Conservation (phyloP, 2,888 invertebrate genomes). For the Chalcosyrphus nemorum region DNA sequence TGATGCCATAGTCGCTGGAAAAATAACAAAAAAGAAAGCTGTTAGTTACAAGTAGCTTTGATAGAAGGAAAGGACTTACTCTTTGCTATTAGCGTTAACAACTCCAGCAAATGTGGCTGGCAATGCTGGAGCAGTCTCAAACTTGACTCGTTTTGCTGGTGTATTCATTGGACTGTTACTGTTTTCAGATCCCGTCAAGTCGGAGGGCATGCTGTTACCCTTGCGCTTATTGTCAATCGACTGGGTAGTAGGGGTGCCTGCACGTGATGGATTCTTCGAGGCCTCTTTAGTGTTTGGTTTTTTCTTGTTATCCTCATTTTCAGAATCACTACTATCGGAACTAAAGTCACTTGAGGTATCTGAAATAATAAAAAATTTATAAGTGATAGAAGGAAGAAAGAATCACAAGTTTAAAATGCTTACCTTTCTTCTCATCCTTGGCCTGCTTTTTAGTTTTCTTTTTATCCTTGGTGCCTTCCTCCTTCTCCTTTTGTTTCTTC, state of each 20-base stretch:
- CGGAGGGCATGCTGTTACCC: constrained; percentile 80
- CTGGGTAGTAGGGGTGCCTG: constrained; percentile 82
- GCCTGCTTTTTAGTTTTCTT: constrained; percentile 85
- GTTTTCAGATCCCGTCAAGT: constrained; percentile 81
- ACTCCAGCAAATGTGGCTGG: constrained; percentile 81
- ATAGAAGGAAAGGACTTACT: constrained; percentile 76
- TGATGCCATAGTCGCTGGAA: constrained; percentile 92
- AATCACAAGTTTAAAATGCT: no score
- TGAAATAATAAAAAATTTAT: constrained; percentile 75
- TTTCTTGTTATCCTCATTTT: constrained; percentile 85
- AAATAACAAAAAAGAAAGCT: constrained; percentile 22
- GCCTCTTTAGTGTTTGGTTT: constrained; percentile 81
- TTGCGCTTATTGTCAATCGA: constrained; percentile 78
- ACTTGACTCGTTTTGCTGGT: constrained; percentile 80
- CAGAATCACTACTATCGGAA: constrained; percentile 88
- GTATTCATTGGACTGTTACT: constrained; percentile 81
- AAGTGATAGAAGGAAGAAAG: no score
- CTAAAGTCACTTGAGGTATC: constrained; percentile 88
- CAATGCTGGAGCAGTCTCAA: constrained; percentile 78
- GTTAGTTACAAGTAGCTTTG: neutral
- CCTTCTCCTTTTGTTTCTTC: constrained; percentile 86
- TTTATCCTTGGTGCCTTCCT: constrained; percentile 84
- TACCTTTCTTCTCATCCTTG: constrained; percentile 86
- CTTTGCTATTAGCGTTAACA: constrained; percentile 79
- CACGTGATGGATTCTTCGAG: constrained; percentile 81